phyloP scores from a whole-genome alignment of 37 sponge, comb jelly and placozoan species.

The Sycon ciliatum region DNA sequence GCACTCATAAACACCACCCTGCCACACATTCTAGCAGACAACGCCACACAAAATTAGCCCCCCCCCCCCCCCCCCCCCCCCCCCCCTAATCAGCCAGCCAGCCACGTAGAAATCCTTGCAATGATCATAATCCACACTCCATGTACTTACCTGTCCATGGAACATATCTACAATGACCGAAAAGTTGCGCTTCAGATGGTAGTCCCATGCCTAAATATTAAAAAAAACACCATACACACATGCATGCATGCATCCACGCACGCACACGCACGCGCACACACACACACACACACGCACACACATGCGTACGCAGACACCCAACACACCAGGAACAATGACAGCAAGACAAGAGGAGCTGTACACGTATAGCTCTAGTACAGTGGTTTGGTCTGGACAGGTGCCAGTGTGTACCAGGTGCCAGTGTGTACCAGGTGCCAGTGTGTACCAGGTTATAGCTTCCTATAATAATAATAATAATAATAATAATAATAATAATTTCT shows the following conservation, averaged over 20 bases:
- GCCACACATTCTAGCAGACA: neutral
- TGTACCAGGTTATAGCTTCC: too few relatives aligned
- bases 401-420: slow-evolving; percentile 2
- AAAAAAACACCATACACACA: slow-evolving; percentile 19
- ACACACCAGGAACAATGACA: too few relatives aligned
- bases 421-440: neutral
- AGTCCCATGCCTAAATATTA: slow-evolving; percentile 61
- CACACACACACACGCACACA: neutral
- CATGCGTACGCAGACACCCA: too few relatives aligned
- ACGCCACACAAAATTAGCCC: neutral
- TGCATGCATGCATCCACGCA: too few relatives aligned
- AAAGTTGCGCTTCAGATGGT: slow-evolving; percentile 67
- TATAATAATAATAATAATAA: too few relatives aligned
- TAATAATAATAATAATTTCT: too few relatives aligned
- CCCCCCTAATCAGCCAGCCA: neutral
- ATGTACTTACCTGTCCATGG: slow-evolving; percentile 81
- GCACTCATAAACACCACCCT: neutral
- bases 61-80: neutral
- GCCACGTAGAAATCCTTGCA: neutral
- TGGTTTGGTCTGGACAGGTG: neutral
- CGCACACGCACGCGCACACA: neutral
- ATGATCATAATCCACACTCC: neutral
- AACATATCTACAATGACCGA: slow-evolving; percentile 92
- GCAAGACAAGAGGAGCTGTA: too few relatives aligned
- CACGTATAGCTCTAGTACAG: too few relatives aligned